A percentile compares a stretch with the other conserved stretches of the same genome.
Conservation (phyloP, 2,113 vertebrate genomes). For the Emydura subglobosa region DNA sequence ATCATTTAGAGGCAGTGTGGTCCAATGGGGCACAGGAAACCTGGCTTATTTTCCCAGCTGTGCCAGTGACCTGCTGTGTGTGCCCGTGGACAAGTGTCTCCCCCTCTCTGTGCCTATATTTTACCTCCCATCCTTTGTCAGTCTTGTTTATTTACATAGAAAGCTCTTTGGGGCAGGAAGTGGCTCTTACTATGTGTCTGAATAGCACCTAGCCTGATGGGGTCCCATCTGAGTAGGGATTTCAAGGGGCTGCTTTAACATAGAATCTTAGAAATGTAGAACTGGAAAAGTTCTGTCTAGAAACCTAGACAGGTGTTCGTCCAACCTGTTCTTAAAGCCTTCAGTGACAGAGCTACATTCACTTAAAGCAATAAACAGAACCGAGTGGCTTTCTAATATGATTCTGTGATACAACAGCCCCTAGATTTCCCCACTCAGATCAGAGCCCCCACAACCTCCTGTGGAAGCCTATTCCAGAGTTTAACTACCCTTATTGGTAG, state of each 20-base stretch:
- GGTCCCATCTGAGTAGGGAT: background rate
- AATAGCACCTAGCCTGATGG: background rate
- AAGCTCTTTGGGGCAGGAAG: background rate
- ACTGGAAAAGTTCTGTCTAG: background rate
- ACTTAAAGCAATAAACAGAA: background rate
- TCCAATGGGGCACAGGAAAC: background rate
- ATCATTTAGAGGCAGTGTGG: background rate
- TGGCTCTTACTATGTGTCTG: background rate
- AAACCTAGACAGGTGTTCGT: background rate
- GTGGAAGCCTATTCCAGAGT: background rate
- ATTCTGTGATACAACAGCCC: background rate
- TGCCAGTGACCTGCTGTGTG: background rate
- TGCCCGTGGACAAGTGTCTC: background rate
- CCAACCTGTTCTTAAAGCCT: background rate
- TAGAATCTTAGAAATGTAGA: background rate
- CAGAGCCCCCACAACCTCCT: background rate
- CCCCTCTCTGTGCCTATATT: background rate
- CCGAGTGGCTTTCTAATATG: background rate
- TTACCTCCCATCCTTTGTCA: background rate
- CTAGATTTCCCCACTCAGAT: background rate
- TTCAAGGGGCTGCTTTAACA: background rate
- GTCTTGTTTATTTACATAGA: background rate
- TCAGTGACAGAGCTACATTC: background rate
- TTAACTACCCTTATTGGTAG: background rate
- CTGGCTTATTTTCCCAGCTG: background rate